Base-by-base conservation (phyloP, 2,113 vertebrate genomes). In the Limnothrissa miodon region DNA sequence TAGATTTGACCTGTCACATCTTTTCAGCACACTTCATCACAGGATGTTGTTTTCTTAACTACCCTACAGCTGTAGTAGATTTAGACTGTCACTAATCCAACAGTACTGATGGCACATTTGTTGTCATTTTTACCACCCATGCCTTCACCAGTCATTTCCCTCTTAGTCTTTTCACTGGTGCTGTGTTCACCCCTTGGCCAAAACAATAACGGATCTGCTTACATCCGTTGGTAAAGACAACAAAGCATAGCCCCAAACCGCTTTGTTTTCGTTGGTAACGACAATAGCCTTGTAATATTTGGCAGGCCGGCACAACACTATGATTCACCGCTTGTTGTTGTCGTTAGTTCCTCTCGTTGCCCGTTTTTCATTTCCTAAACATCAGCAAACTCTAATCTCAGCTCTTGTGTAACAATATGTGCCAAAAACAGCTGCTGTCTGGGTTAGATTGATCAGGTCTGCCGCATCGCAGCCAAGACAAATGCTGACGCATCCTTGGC, bases 211-310 rank as follows among this genome's bases (percentile, higher is more conserved):
- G n/a, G 45, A 42, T 46, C 45, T n/a, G 74, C 33, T 42, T 23
- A 44, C 46, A 45, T 81, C 62, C 53, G 36, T 21, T n/a, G 39
- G 39, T n/a, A 36, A 9, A 79, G 74, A 48, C 33, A 44, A 36
- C 48, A 39, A 56, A 42, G 36, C 42, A 44, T 44, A 48, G 29
- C 25, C 5, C 21, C 10, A 80, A 59, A 80, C 36, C 2, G 36
- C 39, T 48, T 74, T 2, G 45, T 83, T 80, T 81, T 85, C 81
- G 83, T 89, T 87, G 85, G 84, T 85, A 86, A 85, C 81, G 83
- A 88, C 83, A 89, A 80, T 46, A 83, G 85, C 45, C 44, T 74
- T 44, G 66, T 51, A 79, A 83, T 83, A 81, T 81, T 85, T 91
- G 84, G 86, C 83, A 85, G 29, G 29, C 33, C 19, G 39, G 56